A percentile compares a stretch with the other conserved stretches of the same genome.
phyloP scores from a whole-genome alignment of 2,888 invertebrate genomes.

The Autographa gamma region DNA sequence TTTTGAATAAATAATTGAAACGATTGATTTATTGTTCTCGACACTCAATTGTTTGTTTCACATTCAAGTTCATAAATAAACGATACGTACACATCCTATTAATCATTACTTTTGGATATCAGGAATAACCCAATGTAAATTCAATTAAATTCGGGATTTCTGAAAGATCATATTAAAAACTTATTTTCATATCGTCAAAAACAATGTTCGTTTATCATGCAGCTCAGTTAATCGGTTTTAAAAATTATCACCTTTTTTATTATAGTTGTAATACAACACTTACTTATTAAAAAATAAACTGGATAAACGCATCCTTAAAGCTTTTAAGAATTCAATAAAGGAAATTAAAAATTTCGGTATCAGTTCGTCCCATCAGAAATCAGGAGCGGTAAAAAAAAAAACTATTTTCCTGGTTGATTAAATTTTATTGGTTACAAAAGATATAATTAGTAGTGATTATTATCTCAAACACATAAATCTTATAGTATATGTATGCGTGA shows the following conservation, averaged over 20 bases:
- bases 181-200: not conserved
- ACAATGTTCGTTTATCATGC: not conserved
- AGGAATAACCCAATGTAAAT: too few relatives aligned
- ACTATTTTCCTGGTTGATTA: conserved; percentile 71
- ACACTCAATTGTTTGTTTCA: too few relatives aligned
- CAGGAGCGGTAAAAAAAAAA: conserved; percentile 62
- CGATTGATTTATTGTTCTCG: conserved; percentile 36
- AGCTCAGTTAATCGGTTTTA: not conserved
- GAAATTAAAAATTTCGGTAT: conserved; percentile 65
- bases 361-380: conserved; percentile 69
- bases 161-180: too few relatives aligned
- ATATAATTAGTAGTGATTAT: conserved; percentile 72
- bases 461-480: conserved; percentile 66
- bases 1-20: conserved; percentile 26
- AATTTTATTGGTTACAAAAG: conserved; percentile 74
- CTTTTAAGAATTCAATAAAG: conserved; percentile 54
- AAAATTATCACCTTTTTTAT: not conserved
- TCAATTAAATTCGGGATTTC: too few relatives aligned
- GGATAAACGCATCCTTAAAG: conserved; percentile 41
- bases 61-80: too few relatives aligned
- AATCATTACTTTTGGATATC: too few relatives aligned
- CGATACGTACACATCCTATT: too few relatives aligned
- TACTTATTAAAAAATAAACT: conserved; percentile 21
- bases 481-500: conserved; percentile 57
- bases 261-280: not conserved